Percentiles rank a stretch among this genome's conserved stretches.
These are phyloP conservation scores for Ornithoptera priamus DNA, from an alignment of 2,888 invertebrate genomes.

Conservation along the genomic window DNA sequence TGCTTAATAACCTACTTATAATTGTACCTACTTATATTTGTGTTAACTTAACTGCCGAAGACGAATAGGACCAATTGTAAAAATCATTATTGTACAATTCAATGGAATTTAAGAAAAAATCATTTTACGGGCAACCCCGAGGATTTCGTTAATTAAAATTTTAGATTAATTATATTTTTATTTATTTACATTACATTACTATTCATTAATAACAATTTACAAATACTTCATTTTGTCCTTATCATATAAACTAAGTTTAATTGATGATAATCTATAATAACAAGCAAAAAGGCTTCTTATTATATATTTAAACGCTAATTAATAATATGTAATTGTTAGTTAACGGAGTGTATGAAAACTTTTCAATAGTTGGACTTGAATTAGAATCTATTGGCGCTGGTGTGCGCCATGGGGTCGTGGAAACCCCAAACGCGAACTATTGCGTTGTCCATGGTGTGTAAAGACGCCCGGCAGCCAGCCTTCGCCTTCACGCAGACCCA, in stretches of 20 bases:
- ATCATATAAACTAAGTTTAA: not conserved
- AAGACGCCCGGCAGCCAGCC: slow-evolving; percentile 70
- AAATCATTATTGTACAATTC: not conserved
- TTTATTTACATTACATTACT: slow-evolving; percentile 23
- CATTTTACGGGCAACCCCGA: not conserved
- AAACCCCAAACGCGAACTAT: slow-evolving; percentile 74
- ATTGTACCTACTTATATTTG: not conserved
- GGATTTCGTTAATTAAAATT: not conserved
- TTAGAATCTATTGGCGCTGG: slow-evolving; percentile 69
- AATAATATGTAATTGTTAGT: slow-evolving; percentile 1
- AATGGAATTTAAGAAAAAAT: slow-evolving; percentile 7
- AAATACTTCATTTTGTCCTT: not conserved
- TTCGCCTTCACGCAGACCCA: slow-evolving; percentile 77
- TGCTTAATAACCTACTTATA: slow-evolving; percentile 24
- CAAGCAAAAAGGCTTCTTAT: slow-evolving; percentile 6
- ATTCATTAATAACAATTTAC: slow-evolving; percentile 16
- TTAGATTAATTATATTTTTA: slow-evolving; percentile 2
- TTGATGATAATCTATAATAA: slow-evolving; percentile 1
- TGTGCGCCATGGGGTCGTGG: slow-evolving; percentile 69
- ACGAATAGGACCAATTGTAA: slow-evolving; percentile 2
- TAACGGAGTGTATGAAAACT: not conserved
- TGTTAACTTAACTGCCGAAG: slow-evolving; percentile 3
- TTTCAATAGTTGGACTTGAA: slow-evolving; percentile 2
- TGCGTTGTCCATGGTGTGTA: slow-evolving; percentile 72
- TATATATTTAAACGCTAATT: slow-evolving; percentile 6